phyloP scores from a whole-genome alignment of 2,888 invertebrate species.

The Cataglyphis albicans region DNA sequence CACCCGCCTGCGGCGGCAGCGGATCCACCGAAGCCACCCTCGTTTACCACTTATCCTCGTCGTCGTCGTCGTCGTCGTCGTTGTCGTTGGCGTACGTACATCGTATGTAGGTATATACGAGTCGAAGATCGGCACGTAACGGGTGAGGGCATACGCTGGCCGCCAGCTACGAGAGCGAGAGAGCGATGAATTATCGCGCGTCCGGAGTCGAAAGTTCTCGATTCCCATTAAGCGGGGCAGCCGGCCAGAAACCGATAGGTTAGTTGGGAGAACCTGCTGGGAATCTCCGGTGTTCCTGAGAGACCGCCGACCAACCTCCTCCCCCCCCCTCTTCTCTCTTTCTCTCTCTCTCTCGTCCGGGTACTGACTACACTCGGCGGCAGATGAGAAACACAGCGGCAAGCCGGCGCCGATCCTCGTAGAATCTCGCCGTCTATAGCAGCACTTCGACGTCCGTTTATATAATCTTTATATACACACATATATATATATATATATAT shows the following conservation, averaged over 20 bases:
- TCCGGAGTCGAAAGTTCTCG: constrained; percentile 82
- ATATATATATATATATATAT: background rate
- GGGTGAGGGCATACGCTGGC: constrained; percentile 34
- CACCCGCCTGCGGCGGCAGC: constrained; percentile 13
- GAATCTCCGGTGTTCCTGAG: constrained; percentile 69
- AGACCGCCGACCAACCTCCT: constrained; percentile 64
- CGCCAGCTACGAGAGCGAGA: constrained; percentile 41
- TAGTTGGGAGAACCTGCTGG: constrained; percentile 77
- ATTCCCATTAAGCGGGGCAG: constrained; percentile 84
- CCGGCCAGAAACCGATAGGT: constrained; percentile 84
- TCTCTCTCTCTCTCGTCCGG: constrained; percentile 5
- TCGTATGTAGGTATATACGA: background rate
- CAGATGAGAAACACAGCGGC: constrained; percentile 68
- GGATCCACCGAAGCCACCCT: background rate
- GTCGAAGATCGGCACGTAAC: constrained; percentile 31
- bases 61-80: background rate
- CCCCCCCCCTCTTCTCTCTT: too few species aligned
- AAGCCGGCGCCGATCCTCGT: constrained; percentile 57
- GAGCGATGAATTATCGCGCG: constrained; percentile 82
- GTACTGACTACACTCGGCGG: constrained; percentile 66
- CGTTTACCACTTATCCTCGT: background rate
- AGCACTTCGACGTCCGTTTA: constrained; percentile 1
- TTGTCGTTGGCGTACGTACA: constrained; percentile 1
- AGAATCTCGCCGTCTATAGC: background rate
- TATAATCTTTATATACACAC: background rate